Evolutionary conservation across 2,797 vertebrate species (phyloP), one percentile per base, ranked within the genome.

Genomic region (Varecia variegata): DNA sequence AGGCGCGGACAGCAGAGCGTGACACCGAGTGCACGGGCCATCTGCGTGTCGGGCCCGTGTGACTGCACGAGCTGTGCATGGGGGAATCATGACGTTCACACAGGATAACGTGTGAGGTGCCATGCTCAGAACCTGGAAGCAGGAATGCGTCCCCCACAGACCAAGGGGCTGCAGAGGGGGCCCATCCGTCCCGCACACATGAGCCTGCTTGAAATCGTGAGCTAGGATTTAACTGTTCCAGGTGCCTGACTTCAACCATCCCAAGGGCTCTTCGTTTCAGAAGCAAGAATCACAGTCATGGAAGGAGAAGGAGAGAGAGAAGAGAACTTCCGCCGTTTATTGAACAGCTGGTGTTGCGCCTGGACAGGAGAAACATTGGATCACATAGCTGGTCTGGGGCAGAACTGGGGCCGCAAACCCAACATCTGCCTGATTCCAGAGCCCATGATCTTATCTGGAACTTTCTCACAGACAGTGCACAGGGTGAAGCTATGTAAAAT

Each of bases 391-490:
- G 32, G 18, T 23, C 32, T 2, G 2, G n/a, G 10, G 0, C 67
- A 15, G 20, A 56, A 76, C 50, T 0, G 74, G 32, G 52, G 2
- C 12, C 0, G 17, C 25, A 13, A 9, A 23, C 23, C 38, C 15
- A 35, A 14, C 0, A 13, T 45, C 68, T 47, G 8, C 32, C n/a
- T 6, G 14, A 10, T 10, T 54, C 35, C 54, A 23, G 45, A 35
- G 54, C 13, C 45, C 14, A 1, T 14, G 25, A 21, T 54, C 35
- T 14, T 1, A 21, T 13, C 0, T 1, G 32, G 43, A 12, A 38
- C 18, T 1, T 8, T 1, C 1, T 27, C 1, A 1, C 4, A 3
- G 3, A 2, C 1, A 5, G 7, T 1, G 11, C 38, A 2, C 0
- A 0, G 0, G 1, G 1, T 3, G 43, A 25, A 62, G 20, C 15